These are phyloP conservation scores for Enteromius mattozi DNA, from an alignment of 2,797 vertebrate species.

Conservation along the genomic window DNA sequence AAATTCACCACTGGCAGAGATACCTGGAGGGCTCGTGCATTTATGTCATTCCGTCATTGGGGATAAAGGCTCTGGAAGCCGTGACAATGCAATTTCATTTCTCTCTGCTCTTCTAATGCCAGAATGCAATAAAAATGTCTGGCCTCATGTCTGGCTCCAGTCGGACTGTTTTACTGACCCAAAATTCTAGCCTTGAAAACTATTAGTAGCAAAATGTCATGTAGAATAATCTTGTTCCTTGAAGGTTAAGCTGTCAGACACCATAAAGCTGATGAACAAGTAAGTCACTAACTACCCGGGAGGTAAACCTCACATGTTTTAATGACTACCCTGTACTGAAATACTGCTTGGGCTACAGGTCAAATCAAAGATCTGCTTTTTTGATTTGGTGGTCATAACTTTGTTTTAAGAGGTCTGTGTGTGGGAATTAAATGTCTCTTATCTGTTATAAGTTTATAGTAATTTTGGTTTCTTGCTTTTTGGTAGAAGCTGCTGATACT, in stretches of 20 bases:
- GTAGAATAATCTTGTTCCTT: slow-evolving; percentile 56
- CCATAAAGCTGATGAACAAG: slow-evolving; percentile 63
- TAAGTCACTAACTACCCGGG: slow-evolving; percentile 62
- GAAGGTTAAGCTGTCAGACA: slow-evolving; percentile 52
- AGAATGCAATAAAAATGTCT: slow-evolving; percentile 79
- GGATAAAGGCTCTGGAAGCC: slow-evolving; percentile 67
- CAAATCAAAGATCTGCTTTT: slow-evolving; percentile 58
- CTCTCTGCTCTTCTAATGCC: slow-evolving; percentile 71
- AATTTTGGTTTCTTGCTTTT: slow-evolving; percentile 44
- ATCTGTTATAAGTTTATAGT: slow-evolving; percentile 47
- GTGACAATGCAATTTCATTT: slow-evolving; percentile 78
- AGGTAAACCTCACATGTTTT: slow-evolving; percentile 57
- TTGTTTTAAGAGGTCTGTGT: slow-evolving; percentile 13
- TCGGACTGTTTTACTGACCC: slow-evolving; percentile 72
- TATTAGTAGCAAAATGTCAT: slow-evolving; percentile 69
- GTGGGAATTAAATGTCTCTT: slow-evolving; percentile 15
- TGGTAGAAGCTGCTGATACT: slow-evolving; percentile 10
- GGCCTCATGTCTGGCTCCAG: slow-evolving; percentile 75
- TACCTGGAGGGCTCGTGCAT: slow-evolving; percentile 68
- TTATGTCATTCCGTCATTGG: slow-evolving; percentile 61
- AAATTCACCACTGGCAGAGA: slow-evolving; percentile 63
- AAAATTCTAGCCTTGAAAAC: slow-evolving; percentile 64
- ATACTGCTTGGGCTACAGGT: slow-evolving; percentile 59
- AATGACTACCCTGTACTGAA: slow-evolving; percentile 54
- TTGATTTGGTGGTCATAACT: slow-evolving; percentile 60